phyloP scores from a whole-genome alignment of 2,113 vertebrate species.

The Equus quagga region DNA sequence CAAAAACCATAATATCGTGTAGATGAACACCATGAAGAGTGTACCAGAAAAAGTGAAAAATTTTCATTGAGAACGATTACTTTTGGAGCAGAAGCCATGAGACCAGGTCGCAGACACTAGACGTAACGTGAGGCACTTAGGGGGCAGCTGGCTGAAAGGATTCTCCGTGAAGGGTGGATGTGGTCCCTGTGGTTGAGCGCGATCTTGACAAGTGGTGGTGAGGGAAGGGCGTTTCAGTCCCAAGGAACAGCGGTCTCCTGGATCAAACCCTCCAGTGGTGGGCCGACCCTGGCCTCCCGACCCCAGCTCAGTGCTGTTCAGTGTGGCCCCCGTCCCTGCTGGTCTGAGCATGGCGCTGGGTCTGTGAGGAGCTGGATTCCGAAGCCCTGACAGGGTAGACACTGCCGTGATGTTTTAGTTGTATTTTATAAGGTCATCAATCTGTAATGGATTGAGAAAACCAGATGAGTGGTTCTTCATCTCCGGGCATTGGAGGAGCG shows the following conservation, averaged over 20 bases:
- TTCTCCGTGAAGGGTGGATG: not conserved
- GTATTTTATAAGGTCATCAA: not conserved
- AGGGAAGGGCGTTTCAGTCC: not conserved
- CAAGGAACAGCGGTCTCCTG: not conserved
- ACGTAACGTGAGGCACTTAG: accelerated
- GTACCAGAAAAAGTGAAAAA: not conserved
- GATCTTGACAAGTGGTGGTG: not conserved
- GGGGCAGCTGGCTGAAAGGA: not conserved
- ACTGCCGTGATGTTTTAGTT: not conserved
- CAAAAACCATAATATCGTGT: not conserved
- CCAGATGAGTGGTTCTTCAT: not conserved
- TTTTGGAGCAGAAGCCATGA: not conserved
- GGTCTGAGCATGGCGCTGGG: not conserved
- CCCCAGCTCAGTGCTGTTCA: not conserved
- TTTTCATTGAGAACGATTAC: not conserved
- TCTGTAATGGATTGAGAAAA: not conserved
- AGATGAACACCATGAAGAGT: not conserved
- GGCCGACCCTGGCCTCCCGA: not conserved
- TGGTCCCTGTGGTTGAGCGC: not conserved
- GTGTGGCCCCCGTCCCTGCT: too few relatives aligned
- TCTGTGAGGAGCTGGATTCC: not conserved
- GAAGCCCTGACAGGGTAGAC: not conserved
- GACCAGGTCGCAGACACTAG: not conserved
- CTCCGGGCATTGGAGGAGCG: not conserved
- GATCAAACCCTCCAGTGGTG: not conserved